Conservation (phyloP, 1,140 invertebrate species). For the Papilio helenus region DNA sequence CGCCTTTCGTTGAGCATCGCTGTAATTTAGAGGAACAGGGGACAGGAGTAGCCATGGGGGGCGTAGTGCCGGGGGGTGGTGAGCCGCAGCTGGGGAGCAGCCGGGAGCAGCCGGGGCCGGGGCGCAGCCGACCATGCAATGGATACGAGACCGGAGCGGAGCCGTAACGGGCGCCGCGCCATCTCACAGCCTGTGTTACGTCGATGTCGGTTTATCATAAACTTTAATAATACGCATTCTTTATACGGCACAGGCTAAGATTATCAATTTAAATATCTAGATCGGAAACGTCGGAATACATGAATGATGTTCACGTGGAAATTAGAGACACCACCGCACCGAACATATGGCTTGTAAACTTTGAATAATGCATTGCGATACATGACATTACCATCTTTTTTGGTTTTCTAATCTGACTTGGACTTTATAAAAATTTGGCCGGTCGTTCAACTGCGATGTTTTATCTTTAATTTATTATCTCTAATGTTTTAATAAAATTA, state of each 20-base stretch:
- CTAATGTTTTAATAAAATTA: neutral
- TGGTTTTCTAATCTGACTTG: constrained; percentile 62
- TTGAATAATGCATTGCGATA: constrained; percentile 67
- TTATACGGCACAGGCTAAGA: constrained; percentile 53
- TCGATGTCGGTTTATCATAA: constrained; percentile 52
- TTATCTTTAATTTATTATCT: neutral
- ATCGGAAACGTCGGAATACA: constrained; percentile 69
- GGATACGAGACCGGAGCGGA: constrained; percentile 44
- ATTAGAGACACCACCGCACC: constrained; percentile 48
- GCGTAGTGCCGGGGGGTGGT: constrained; percentile 41
- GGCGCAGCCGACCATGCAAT: constrained; percentile 53
- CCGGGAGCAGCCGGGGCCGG: neutral
- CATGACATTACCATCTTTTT: constrained; percentile 66
- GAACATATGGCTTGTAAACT: constrained; percentile 59
- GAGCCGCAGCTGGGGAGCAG: constrained; percentile 41
- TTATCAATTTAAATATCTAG: constrained; percentile 68
- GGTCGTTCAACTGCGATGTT: constrained; percentile 66
- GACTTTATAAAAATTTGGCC: constrained; percentile 71
- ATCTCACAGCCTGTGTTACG: constrained; percentile 30
- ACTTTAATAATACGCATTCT: constrained; percentile 50
- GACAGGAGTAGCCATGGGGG: constrained; percentile 51
- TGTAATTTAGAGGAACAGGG: constrained; percentile 56
- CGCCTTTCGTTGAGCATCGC: constrained; percentile 43
- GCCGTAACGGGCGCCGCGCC: constrained; percentile 38
- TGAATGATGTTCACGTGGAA: constrained; percentile 58